A percentile compares a stretch with the other conserved stretches of the same genome.
These are phyloP conservation scores for Thera britannica DNA, from an alignment of 2,888 invertebrate species.

Conservation along the genomic window DNA sequence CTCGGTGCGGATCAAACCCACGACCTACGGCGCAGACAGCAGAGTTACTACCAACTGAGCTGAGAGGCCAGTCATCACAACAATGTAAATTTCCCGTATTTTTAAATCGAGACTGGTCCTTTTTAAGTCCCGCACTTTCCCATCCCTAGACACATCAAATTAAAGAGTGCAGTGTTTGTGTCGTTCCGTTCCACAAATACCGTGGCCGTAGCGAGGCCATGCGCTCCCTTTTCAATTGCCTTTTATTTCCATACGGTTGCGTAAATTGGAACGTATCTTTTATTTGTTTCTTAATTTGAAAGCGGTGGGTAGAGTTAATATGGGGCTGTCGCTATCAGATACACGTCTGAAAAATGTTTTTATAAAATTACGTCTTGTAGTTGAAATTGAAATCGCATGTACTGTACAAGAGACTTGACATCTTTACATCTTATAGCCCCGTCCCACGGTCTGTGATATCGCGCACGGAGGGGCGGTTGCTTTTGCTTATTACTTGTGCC, in stretches of 20 bases:
- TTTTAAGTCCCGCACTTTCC: slow-evolving; percentile 10
- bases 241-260: slow-evolving; percentile 40
- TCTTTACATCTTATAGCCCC: too few relatives aligned
- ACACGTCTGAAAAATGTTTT: too few relatives aligned
- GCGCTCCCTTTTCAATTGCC: slow-evolving; percentile 44
- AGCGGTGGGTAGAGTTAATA: slow-evolving; percentile 15
- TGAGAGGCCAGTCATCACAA: too few relatives aligned
- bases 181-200: slow-evolving; percentile 44
- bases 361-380: too few relatives aligned
- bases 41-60: too few relatives aligned
- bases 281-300: slow-evolving; percentile 21
- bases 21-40: too few relatives aligned
- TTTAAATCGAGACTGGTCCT: not conserved
- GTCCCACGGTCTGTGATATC: too few relatives aligned
- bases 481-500: too few relatives aligned
- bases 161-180: slow-evolving; percentile 43
- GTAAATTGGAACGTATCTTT: slow-evolving; percentile 37
- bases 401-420: too few relatives aligned
- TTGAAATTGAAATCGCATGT: too few relatives aligned
- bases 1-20: too few relatives aligned
- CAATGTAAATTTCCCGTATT: not conserved
- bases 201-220: slow-evolving; percentile 40
- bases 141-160: slow-evolving; percentile 38
- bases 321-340: slow-evolving; percentile 31
- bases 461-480: too few relatives aligned